Evolutionary conservation across 2,888 invertebrate genomes (phyloP).

Genomic region (Diplazon laetatorius): DNA sequence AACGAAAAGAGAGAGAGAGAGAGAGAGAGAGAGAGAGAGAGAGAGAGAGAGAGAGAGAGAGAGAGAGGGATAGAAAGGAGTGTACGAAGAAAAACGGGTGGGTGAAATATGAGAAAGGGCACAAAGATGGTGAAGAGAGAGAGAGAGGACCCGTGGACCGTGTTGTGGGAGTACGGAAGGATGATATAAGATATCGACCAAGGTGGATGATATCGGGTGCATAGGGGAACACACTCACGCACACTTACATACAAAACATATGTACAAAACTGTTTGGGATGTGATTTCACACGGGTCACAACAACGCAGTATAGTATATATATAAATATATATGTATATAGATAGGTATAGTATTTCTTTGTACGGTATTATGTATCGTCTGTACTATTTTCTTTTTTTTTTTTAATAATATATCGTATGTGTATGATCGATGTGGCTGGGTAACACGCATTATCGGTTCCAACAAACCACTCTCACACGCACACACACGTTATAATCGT

Average conservation of each 20-base stretch:
- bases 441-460: slow-evolving; percentile 24
- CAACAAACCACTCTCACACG: slow-evolving; percentile 13
- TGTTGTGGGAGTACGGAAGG: slow-evolving; percentile 16
- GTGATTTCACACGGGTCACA: slow-evolving; percentile 91
- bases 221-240: slow-evolving; percentile 81
- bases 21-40: slow-evolving; percentile 53
- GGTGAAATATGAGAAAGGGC: slow-evolving; percentile 47
- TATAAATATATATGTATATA: slow-evolving; percentile 50
- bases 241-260: slow-evolving; percentile 82
- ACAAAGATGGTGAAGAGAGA: neutral
- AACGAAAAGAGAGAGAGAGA: slow-evolving; percentile 26
- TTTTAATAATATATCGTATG: neutral
- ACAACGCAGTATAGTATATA: slow-evolving; percentile 85
- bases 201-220: slow-evolving; percentile 69
- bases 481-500: slow-evolving; percentile 14
- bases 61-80: too few species aligned
- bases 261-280: slow-evolving; percentile 83
- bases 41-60: slow-evolving; percentile 37
- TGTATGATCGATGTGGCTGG: slow-evolving; percentile 9
- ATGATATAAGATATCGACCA: slow-evolving; percentile 48
- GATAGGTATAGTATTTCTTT: slow-evolving; percentile 52
- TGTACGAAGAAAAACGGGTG: slow-evolving; percentile 58
- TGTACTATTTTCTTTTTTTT: neutral
- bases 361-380: slow-evolving; percentile 34
- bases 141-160: slow-evolving; percentile 35